These are phyloP conservation scores for Nipponacmea schrenckii DNA, from an alignment of 2,888 invertebrate genomes.

Conservation along the genomic window DNA sequence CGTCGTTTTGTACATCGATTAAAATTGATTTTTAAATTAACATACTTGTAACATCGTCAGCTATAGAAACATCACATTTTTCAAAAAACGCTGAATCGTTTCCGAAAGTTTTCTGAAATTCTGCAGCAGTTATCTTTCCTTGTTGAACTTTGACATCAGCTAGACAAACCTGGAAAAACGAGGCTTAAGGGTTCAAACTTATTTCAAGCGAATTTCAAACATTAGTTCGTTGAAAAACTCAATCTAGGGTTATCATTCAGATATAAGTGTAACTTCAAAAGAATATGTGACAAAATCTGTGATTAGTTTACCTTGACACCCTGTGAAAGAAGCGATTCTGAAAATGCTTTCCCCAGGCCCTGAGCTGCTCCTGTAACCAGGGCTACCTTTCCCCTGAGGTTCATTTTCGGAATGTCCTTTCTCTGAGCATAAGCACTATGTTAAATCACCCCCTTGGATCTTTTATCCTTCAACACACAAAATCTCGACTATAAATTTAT, in stretches of 20 bases:
- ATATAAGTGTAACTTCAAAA: no score
- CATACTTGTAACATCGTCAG: no score
- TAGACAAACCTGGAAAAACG: slow-evolving; percentile 46
- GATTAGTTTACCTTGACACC: slow-evolving; percentile 48
- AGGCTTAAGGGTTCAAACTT: background rate
- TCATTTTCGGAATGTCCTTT: slow-evolving; percentile 23
- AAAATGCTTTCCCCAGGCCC: slow-evolving; percentile 57
- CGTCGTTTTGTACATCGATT: no score
- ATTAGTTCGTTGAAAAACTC: no score
- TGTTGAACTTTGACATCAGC: slow-evolving; percentile 42
- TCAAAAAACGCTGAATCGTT: slow-evolving; percentile 38
- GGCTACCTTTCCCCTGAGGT: slow-evolving; percentile 46
- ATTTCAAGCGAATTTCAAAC: no score
- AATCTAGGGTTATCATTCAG: no score
- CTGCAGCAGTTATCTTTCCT: slow-evolving; percentile 38
- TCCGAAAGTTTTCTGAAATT: slow-evolving; percentile 42
- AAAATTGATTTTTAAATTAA: no score
- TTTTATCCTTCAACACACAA: no score
- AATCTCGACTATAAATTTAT: no score
- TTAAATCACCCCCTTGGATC: no score
- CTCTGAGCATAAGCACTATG: slow-evolving; percentile 9
- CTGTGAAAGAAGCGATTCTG: slow-evolving; percentile 46
- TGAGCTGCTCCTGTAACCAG: slow-evolving; percentile 60
- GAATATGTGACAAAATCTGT: no score
- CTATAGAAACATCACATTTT: slow-evolving; percentile 50